A percentile compares a stretch with the other conserved stretches of the same genome.
Evolutionary conservation across 2,888 invertebrate genomes (phyloP).

Genomic region (Dendrolimus houi): DNA sequence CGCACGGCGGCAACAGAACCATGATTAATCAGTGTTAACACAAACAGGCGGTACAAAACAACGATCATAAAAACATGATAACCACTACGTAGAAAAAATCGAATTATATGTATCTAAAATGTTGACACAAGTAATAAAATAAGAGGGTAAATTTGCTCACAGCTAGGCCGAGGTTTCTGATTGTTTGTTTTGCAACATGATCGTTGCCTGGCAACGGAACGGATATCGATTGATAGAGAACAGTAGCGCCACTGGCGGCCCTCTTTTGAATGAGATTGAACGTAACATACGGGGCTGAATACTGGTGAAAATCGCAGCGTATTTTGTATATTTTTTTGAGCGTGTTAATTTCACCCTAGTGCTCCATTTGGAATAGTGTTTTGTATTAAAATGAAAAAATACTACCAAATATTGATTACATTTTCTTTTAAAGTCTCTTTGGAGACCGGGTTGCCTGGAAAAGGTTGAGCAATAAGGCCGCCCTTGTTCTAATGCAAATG

Average conservation of each 20-base stretch:
- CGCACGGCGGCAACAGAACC: constrained; percentile 56
- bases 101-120: constrained; percentile 70
- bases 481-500: too few species aligned
- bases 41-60: constrained; percentile 47
- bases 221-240: constrained; percentile 60
- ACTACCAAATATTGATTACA: too few species aligned
- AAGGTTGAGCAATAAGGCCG: too few species aligned
- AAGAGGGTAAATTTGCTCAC: constrained; percentile 71
- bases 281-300: constrained; percentile 16
- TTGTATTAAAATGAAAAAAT: too few species aligned
- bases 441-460: too few species aligned
- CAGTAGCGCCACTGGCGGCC: constrained; percentile 49
- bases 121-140: constrained; percentile 74
- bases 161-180: constrained; percentile 53
- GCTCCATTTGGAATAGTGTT: too few species aligned
- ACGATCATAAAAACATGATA: constrained; percentile 14
- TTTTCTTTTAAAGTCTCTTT: too few species aligned
- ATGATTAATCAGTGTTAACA: constrained; percentile 26
- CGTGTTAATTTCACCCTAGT: too few species aligned
- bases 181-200: constrained; percentile 77
- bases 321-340: constrained; percentile 11
- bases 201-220: constrained; percentile 64
- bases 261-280: constrained; percentile 14
- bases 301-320: constrained; percentile 26
- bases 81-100: constrained; percentile 43